Conservation (phyloP, 2,888 invertebrate species). For the Agelastica alni region DNA sequence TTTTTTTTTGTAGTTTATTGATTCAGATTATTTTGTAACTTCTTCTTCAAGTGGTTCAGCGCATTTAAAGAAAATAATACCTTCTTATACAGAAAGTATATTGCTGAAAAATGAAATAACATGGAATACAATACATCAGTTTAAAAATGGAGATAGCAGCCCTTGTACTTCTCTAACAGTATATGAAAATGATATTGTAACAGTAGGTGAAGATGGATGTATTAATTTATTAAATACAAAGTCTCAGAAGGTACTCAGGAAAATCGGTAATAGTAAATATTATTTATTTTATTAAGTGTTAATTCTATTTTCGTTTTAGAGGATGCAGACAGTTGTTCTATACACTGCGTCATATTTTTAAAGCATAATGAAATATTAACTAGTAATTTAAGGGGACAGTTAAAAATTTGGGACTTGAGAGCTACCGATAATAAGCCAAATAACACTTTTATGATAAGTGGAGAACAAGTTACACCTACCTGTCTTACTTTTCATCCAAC, state of each 20-base stretch:
- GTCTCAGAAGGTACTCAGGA: constrained; percentile 57
- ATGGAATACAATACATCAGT: constrained; percentile 73
- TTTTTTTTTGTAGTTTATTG: constrained; percentile 63
- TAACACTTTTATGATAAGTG: constrained; percentile 74
- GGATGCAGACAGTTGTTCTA: constrained; percentile 79
- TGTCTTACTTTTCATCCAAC: constrained; percentile 84
- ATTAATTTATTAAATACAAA: constrained; percentile 63
- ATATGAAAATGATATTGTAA: constrained; percentile 77
- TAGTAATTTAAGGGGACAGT: constrained; percentile 84
- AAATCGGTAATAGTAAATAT: constrained; percentile 56
- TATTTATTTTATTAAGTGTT: constrained; percentile 1
- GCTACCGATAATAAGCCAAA: constrained; percentile 63
- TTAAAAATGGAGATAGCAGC: constrained; percentile 60
- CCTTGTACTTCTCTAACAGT: constrained; percentile 78
- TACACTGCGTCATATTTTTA: constrained; percentile 77
- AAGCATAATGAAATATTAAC: constrained; percentile 76
- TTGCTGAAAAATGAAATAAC: constrained; percentile 63
- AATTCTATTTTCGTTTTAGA: constrained; percentile 53
- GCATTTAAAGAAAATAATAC: constrained; percentile 66
- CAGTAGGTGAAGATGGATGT: constrained; percentile 84
- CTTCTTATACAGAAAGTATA: constrained; percentile 62
- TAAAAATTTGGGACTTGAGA: constrained; percentile 88
- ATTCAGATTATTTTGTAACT: constrained; percentile 67
- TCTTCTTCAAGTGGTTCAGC: constrained; percentile 73
- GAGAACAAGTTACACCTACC: constrained; percentile 74